Evolutionary conservation across 1,140 invertebrate genomes (phyloP), one percentile per base, ranked within the genome.

Genomic region (Sycophaga agraensis): DNA sequence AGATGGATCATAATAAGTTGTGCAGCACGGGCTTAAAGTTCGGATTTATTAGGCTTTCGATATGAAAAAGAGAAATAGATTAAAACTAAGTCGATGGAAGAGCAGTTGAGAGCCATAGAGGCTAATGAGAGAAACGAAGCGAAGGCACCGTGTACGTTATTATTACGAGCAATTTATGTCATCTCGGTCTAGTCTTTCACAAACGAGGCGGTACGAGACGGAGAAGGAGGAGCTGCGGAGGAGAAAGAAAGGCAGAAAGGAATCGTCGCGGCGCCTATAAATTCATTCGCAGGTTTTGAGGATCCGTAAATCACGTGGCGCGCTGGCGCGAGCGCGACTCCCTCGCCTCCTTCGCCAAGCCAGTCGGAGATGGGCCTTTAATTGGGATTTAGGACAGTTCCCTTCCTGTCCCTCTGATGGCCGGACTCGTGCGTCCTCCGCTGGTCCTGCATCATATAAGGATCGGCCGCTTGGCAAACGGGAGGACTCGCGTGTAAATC

Each of bases 241-340:
- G 14, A n/a, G 19, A 48, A 8, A 12, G 21, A n/a, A n/a, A n/a
- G n/a, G n/a, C n/a, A 11, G 37, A 43, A n/a, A 26, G 26, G 31
- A 39, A 55, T 55, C 24, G 37, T 43, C 40, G 42, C 45, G 31
- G 35, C 24, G 6, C 51, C 43, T 56, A 49, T 62, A 56, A 62
- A 62, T 56, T 62, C 43, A 49, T 56, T 50, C 45, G 51, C 37
- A 34, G 17, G 51, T 28, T 62, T 62, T 55, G 53, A 56, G 51
- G 51, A 50, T 56, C 59, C 49, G 45, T 55, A 62, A 62, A 62
- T 62, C 59, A 61, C 59, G 39, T 31, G 50, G 34, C 31, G 14
- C 31, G 16, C 50, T 17, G 22, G 17, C 24, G 40, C 22, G 9
- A 11, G 21, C 50, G 21, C n/a, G 22, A 28, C 37, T 61, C 16